Percentiles rank a stretch among this genome's conserved stretches.
Conservation (phyloP, 1,140 invertebrate genomes). For the Drosophila albomicans region DNA sequence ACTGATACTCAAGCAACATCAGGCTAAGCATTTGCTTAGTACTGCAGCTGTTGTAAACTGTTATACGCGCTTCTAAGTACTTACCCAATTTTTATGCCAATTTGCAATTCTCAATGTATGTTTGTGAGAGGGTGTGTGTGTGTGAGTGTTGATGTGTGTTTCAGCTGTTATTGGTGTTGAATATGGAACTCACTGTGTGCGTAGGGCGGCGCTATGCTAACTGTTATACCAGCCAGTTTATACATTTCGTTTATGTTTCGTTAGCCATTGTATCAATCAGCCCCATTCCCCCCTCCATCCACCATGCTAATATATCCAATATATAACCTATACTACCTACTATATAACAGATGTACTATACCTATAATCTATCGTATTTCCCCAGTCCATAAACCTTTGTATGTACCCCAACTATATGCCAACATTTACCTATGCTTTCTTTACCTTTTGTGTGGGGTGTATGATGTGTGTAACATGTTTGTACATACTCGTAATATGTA, state of each 20-base stretch:
- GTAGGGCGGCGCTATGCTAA: conserved; percentile 61
- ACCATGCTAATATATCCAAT: background rate
- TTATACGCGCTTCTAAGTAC: background rate
- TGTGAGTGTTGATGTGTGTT: conserved; percentile 8
- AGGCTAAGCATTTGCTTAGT: background rate
- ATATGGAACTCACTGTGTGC: conserved; percentile 34
- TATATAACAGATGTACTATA: conserved; percentile 41
- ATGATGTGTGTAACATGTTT: conserved; percentile 15
- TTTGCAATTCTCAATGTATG: background rate
- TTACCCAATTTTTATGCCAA: background rate
- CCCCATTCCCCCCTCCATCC: background rate
- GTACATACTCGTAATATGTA: conserved; percentile 7
- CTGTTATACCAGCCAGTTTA: conserved; percentile 67
- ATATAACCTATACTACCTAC: conserved; percentile 36
- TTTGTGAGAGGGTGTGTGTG: conserved; percentile 7
- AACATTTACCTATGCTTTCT: conserved; percentile 19
- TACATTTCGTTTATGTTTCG: conserved; percentile 48
- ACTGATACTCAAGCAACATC: background rate
- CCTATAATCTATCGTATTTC: conserved; percentile 25
- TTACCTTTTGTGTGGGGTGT: conserved; percentile 11
- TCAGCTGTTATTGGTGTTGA: conserved; percentile 33
- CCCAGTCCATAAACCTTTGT: conserved; percentile 9
- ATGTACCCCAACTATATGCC: conserved; percentile 17
- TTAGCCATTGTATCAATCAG: conserved; percentile 15
- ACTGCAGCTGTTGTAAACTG: background rate